phyloP scores from a whole-genome alignment of 2,797 vertebrate genomes.

The Petrocephalus sullivani region DNA sequence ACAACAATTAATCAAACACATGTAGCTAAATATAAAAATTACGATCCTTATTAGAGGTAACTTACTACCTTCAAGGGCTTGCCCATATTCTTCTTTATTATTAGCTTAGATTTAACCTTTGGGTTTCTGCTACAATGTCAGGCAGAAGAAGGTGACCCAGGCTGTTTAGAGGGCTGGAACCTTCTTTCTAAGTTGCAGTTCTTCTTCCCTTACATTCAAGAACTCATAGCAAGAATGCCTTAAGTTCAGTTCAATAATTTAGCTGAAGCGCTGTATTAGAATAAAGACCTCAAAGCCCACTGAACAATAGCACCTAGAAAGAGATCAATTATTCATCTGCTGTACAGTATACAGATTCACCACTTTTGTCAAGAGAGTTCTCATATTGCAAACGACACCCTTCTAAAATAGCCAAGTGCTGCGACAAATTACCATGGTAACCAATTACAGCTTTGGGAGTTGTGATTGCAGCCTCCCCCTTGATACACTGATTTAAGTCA shows the following conservation, averaged over 20 bases:
- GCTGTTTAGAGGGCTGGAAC: too few relatives aligned
- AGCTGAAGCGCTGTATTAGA: neutral
- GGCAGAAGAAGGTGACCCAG: too few relatives aligned
- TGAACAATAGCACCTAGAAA: neutral
- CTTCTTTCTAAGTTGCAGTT: neutral
- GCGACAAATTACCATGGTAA: constrained; percentile 19
- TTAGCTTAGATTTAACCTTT: neutral
- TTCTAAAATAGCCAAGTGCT: neutral
- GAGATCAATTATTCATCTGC: neutral
- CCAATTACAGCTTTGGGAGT: constrained; percentile 19
- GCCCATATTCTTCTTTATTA: neutral
- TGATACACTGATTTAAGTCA: constrained; percentile 2
- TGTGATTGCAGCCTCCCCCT: neutral
- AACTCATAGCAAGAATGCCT: neutral
- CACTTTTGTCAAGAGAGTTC: neutral
- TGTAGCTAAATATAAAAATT: neutral
- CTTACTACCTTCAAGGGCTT: neutral
- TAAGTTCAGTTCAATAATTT: neutral
- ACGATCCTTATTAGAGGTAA: neutral
- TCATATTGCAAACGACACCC: neutral
- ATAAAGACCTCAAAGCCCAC: neutral
- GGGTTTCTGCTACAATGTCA: neutral
- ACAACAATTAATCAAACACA: neutral
- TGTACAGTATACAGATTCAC: neutral
- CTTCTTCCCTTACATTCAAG: neutral